Percentiles rank a stretch among this genome's conserved stretches.
phyloP scores from a whole-genome alignment of 2,113 vertebrate species.

The Poeciliopsis occidentalis region DNA sequence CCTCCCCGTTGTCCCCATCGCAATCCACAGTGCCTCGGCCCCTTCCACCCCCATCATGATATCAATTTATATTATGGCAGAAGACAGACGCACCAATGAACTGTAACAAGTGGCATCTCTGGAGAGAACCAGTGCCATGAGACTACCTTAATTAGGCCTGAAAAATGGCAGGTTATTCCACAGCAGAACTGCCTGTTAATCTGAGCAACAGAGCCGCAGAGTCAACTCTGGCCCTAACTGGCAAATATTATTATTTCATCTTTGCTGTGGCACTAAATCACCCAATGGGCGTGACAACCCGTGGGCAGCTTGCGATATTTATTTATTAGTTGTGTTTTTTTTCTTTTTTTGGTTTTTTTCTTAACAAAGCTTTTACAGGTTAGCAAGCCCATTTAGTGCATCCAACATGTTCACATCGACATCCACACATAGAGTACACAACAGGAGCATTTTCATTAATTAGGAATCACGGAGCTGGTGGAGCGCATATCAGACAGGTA shows the following conservation, averaged over 20 bases:
- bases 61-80: constrained; percentile 79
- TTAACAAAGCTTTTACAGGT: constrained; percentile 48
- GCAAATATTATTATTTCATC: constrained; percentile 74
- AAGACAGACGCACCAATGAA: constrained; percentile 75
- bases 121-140: constrained; percentile 61
- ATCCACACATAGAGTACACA: constrained; percentile 37
- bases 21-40: constrained; percentile 35
- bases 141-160: constrained; percentile 75
- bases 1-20: not conserved
- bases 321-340: not conserved
- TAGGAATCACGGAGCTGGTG: constrained; percentile 52
- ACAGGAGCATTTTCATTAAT: constrained; percentile 70
- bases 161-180: constrained; percentile 75
- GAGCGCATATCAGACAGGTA: constrained; percentile 48
- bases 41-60: constrained; percentile 65
- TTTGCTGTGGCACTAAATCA: constrained; percentile 50
- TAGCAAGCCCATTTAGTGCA: constrained; percentile 18
- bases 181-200: constrained; percentile 63
- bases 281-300: constrained; percentile 63
- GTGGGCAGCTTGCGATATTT: constrained; percentile 34
- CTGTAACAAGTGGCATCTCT: constrained; percentile 75
- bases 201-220: constrained; percentile 51
- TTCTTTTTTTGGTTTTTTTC: not conserved
- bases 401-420: constrained; percentile 21
- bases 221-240: constrained; percentile 52